These are phyloP conservation scores for Cherax quadricarinatus DNA, from an alignment of 1,140 invertebrate genomes.

Conservation along the genomic window DNA sequence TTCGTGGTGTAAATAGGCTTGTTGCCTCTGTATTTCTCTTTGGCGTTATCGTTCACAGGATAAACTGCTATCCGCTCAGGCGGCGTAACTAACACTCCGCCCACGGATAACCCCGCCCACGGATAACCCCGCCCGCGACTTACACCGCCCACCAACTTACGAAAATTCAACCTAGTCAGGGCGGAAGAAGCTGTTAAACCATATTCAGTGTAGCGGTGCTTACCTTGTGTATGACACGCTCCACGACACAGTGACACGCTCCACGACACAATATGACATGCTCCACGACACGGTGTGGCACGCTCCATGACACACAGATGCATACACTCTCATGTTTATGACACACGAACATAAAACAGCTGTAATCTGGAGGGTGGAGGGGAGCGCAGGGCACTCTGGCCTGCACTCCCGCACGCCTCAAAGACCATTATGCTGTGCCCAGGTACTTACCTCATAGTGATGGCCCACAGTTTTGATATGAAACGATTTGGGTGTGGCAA, in stretches of 20 bases:
- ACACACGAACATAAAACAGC: slow-evolving; percentile 31
- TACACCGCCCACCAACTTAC: no score
- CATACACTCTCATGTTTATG: slow-evolving; percentile 49
- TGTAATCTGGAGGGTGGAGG: background rate
- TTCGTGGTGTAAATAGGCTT: no score
- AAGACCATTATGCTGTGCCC: background rate
- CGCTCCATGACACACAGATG: slow-evolving; percentile 32
- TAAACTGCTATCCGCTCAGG: no score
- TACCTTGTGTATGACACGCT: background rate
- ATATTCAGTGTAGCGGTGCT: no score
- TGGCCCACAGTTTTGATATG: slow-evolving; percentile 48
- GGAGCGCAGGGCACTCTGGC: background rate
- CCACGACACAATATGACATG: slow-evolving; percentile 33
- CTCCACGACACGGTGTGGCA: slow-evolving; percentile 28
- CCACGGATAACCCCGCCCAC: no score
- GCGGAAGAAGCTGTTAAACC: no score
- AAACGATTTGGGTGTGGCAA: slow-evolving; percentile 55
- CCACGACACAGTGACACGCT: background rate
- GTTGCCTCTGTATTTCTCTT: no score
- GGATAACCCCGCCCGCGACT: no score
- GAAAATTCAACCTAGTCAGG: no score
- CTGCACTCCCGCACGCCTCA: background rate
- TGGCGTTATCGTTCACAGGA: no score
- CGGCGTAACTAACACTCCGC: no score
- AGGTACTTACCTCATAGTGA: background rate